Evolutionary conservation across 2,888 invertebrate species (phyloP).

Genomic region (Tenthredo amoena): DNA sequence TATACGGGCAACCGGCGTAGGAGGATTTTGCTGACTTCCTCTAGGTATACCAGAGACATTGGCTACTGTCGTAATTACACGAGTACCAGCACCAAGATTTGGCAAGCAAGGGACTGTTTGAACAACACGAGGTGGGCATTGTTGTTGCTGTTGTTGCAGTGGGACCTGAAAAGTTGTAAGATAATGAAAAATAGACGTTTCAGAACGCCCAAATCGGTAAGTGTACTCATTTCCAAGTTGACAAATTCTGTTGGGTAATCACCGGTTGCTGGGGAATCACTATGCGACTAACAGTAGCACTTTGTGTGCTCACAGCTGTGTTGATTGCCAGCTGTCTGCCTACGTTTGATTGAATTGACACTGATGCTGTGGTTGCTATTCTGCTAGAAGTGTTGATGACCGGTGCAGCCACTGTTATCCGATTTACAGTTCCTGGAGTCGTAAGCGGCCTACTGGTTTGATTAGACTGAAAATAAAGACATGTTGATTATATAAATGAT

Average conservation of each 20-base stretch:
- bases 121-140: constrained; percentile 70
- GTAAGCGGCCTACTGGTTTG: constrained; percentile 70
- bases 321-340: constrained; percentile 73
- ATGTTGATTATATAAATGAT: background rate
- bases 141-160: constrained; percentile 58
- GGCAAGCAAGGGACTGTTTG: constrained; percentile 74
- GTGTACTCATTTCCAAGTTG: background rate
- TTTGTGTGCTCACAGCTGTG: constrained; percentile 67
- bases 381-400: constrained; percentile 72
- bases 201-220: background rate
- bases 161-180: constrained; percentile 3
- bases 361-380: constrained; percentile 70
- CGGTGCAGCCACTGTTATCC: constrained; percentile 73
- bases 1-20: constrained; percentile 73
- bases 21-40: constrained; percentile 70
- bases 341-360: constrained; percentile 71
- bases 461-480: constrained; percentile 64
- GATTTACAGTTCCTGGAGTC: constrained; percentile 69
- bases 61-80: constrained; percentile 72
- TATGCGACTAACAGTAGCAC: constrained; percentile 72
- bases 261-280: constrained; percentile 75
- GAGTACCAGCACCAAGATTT: constrained; percentile 70
- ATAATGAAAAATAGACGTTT: background rate
- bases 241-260: constrained; percentile 6
- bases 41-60: constrained; percentile 68